These are phyloP conservation scores for Trypoxylus dichotomus DNA, from an alignment of 1,140 invertebrate genomes.

Conservation along the genomic window DNA sequence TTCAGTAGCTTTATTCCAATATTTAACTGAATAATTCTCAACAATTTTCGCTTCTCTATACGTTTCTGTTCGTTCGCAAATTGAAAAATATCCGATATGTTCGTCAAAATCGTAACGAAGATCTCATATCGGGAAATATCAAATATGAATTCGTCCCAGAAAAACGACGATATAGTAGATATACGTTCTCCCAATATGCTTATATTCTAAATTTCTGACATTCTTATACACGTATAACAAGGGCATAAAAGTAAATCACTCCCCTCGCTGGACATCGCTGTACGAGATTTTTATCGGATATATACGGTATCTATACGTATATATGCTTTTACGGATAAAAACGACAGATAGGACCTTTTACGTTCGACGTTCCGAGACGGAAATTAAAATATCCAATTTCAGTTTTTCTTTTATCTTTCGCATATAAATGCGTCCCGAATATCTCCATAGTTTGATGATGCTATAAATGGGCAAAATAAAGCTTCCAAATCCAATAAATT, in stretches of 20 bases:
- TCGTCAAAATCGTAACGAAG: neutral
- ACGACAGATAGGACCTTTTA: neutral
- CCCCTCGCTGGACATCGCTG: neutral
- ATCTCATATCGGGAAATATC: neutral
- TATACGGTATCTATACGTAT: neutral
- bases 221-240: neutral
- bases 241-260: neutral
- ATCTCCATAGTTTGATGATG: constrained; percentile 6
- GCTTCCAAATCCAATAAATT: constrained; percentile 7
- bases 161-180: neutral
- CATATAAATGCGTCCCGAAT: neutral
- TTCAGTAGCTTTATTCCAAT: too few species aligned
- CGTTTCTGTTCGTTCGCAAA: too few species aligned
- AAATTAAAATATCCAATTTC: constrained; percentile 8
- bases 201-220: constrained; percentile 7
- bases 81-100: neutral
- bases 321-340: neutral
- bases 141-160: neutral
- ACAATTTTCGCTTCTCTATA: too few species aligned
- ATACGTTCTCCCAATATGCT: neutral
- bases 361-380: neutral
- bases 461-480: neutral
- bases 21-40: too few species aligned
- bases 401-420: constrained; percentile 5
- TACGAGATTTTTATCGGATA: neutral